These are phyloP conservation scores for Brenthis hecate DNA, from an alignment of 2,888 invertebrate species.

Conservation along the genomic window DNA sequence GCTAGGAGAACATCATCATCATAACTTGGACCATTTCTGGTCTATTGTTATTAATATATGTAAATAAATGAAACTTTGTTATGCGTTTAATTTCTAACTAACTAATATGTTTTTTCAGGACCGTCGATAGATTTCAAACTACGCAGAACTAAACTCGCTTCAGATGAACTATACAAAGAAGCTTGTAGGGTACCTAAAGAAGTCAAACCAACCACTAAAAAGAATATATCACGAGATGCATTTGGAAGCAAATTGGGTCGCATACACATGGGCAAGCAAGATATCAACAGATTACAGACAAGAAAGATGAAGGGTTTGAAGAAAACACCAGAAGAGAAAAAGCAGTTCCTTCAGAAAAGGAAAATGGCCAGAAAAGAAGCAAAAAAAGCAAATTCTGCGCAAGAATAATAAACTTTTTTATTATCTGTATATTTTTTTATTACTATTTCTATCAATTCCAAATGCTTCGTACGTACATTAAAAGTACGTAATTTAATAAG, in stretches of 20 bases:
- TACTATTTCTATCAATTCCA: conserved; percentile 3
- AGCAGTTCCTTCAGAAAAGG: conserved; percentile 81
- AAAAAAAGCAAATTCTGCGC: conserved; percentile 46
- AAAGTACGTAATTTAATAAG: too few species aligned
- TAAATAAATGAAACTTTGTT: too few species aligned
- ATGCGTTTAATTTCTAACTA: background rate
- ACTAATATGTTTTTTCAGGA: conserved; percentile 72
- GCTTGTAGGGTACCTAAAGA: conserved; percentile 91
- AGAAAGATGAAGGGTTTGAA: conserved; percentile 95
- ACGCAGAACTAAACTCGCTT: conserved; percentile 93
- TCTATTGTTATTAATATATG: too few species aligned
- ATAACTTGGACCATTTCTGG: too few species aligned
- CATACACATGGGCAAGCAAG: conserved; percentile 96
- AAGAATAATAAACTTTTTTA: conserved; percentile 49
- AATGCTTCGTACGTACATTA: too few species aligned
- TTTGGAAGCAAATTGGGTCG: conserved; percentile 95
- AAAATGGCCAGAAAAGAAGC: conserved; percentile 65
- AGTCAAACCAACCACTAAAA: conserved; percentile 90
- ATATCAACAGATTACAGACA: conserved; percentile 92
- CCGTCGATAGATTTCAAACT: conserved; percentile 94
- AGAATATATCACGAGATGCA: conserved; percentile 93
- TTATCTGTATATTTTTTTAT: conserved; percentile 12
- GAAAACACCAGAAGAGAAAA: conserved; percentile 87
- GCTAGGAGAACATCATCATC: too few species aligned
- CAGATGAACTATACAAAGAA: conserved; percentile 93